Evolutionary conservation across 2,113 vertebrate species (phyloP), one percentile per base, ranked within the genome.

Genomic region (Nesoenas mayeri): DNA sequence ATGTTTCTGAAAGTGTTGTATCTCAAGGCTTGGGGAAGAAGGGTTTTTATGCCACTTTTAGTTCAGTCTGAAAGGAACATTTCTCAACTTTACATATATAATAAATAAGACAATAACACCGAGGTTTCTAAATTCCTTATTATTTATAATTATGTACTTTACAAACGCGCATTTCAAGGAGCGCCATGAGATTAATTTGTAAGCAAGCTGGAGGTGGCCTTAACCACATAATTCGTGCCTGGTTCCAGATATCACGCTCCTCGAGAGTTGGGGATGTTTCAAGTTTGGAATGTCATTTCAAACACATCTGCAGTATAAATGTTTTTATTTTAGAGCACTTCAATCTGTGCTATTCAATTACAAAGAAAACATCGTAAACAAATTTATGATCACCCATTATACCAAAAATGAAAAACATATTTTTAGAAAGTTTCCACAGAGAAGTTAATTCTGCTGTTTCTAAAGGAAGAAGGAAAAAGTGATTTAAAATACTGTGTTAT

Each of bases 311-410:
- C 88, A 88, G 51, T 73, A 40, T 95, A 94, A 72, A 79, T 73
- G 56, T 79, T 71, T 78, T 90, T 94, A 72, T 42, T 96, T 88
- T 65, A 86, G 79, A 95, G 80, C 38, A 86, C 60, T 91, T 96
- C 96, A 95, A 38, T 85, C 83, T 95, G 91, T 74, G 54, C 58
- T 96, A 86, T 89, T 96, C 83, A 92, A 78, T 91, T 91, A 94
- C 80, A 93, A 93, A 94, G 82, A 95, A 96, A 91, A 95, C 71
- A 90, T 77, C 2, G 8, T 83, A 95, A 86, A 95, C 85, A 94
- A 75, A 85, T 96, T 93, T 93, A 95, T 83, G 87, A 80, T 80
- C 93, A 85, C 15, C 73, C 77, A 88, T 95, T 95, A 94, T 65
- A 83, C 61, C 65, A 86, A 96, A 60, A 97, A 92, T 93, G 62